Evolutionary conservation across 53 echinoderm and acorn worm genomes (phyloP).

Genomic region (Zoroaster sp.): DNA sequence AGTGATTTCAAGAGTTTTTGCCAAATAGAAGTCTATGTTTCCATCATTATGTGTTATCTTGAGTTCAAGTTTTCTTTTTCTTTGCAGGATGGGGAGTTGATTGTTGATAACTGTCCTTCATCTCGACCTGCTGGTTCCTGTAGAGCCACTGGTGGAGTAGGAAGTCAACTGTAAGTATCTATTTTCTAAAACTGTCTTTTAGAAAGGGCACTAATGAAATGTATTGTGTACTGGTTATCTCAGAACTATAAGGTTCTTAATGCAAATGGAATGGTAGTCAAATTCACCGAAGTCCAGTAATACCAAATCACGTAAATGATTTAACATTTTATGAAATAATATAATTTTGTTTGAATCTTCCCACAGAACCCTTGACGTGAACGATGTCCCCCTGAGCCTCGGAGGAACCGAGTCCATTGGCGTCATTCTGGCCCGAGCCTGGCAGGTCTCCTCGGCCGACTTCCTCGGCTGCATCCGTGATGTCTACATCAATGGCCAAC

Average conservation of each 20-base stretch:
- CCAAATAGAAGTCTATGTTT: background rate
- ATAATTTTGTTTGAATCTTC: background rate
- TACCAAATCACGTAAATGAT: no score
- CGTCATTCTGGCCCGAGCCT: conserved; percentile 63
- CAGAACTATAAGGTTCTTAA: no score
- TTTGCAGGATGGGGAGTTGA: conserved; percentile 72
- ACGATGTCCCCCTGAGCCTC: conserved; percentile 63
- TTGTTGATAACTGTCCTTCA: conserved; percentile 79
- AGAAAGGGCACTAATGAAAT: background rate
- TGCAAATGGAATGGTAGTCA: no score
- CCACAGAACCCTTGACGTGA: conserved; percentile 69
- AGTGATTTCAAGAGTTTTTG: background rate
- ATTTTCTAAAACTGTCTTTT: background rate
- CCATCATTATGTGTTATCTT: background rate
- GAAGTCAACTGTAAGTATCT: conserved; percentile 47
- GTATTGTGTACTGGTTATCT: background rate
- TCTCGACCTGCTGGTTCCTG: conserved; percentile 57
- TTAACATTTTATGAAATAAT: no score
- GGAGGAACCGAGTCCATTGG: conserved; percentile 80
- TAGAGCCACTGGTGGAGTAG: conserved; percentile 38
- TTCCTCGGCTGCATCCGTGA: conserved; percentile 93
- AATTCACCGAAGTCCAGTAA: no score
- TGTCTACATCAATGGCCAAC: conserved; percentile 75
- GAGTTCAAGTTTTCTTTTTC: conserved; percentile 6
- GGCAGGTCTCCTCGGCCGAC: conserved; percentile 88